A percentile compares a stretch with the other conserved stretches of the same genome.
These are phyloP conservation scores for Lutraria lutraria DNA, from an alignment of 2,888 invertebrate species.

Conservation along the genomic window DNA sequence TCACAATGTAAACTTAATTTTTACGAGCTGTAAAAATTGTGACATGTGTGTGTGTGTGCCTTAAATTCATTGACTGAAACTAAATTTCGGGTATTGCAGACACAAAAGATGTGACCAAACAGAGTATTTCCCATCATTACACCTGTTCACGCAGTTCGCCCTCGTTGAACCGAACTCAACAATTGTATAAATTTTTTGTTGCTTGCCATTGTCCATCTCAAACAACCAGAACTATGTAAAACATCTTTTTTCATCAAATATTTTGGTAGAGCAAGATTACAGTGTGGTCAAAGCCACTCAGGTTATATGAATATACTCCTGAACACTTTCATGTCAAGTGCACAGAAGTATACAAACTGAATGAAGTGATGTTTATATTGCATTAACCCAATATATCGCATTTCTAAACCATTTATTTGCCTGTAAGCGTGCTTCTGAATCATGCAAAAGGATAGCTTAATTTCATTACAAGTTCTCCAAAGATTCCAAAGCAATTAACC, in stretches of 20 bases:
- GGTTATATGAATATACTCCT: background rate
- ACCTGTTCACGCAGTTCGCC: background rate
- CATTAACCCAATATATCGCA: conserved; percentile 24
- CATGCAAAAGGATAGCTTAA: background rate
- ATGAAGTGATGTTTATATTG: conserved; percentile 4
- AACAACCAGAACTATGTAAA: conserved; percentile 13
- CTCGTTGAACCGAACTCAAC: background rate
- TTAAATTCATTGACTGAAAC: background rate
- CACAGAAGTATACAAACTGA: background rate
- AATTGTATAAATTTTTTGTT: conserved; percentile 2
- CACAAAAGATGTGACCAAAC: conserved; percentile 22
- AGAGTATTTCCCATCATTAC: background rate
- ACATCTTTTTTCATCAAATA: conserved; percentile 1
- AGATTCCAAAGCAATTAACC: conserved; percentile 9
- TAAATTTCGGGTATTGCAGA: background rate
- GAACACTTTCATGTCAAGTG: conserved; percentile 17
- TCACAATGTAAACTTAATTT: background rate
- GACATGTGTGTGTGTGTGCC: background rate
- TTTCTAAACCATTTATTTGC: conserved; percentile 23
- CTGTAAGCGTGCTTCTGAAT: conserved; percentile 9
- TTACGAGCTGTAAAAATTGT: background rate
- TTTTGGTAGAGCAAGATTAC: background rate
- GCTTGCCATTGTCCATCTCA: background rate
- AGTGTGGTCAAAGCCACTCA: conserved; percentile 16
- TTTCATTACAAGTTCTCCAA: background rate